Base-by-base conservation (phyloP, 2,888 invertebrate species). In the Chalcosyrphus nemorum region DNA sequence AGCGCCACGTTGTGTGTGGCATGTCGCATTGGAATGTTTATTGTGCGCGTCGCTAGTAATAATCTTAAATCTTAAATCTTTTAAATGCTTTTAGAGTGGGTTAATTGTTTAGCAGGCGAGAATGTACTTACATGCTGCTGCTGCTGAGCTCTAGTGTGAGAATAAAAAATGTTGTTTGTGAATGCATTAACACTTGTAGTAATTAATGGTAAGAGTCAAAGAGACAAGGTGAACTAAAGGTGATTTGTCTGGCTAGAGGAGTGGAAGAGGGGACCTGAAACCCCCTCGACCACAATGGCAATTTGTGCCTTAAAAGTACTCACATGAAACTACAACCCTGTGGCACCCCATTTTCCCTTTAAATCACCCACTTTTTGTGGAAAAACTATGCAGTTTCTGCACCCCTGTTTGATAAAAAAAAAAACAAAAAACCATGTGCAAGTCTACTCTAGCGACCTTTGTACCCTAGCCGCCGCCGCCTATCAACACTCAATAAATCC, bases 1-100 rank as follows among this genome's bases (percentile, higher is more conserved):
- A 78, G 71, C 78, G 78, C 71, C 71, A 70, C 52, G 35, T 47
- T 78, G 56, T 78, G 77, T 71, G 77, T 71, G 77, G 54, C 27
- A 27, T 61, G 45, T 59, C 41, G 50, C 32, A 24, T 59, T 19
- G 56, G 72, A 41, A 57, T 71, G 63, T 71, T 78, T 71, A 56
- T 77, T 77, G 41, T 50, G 24, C 45, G 38, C 35, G 45, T 1
- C 32, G 29, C 47, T 71, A 56, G 78, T 78, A 78, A 71, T 71
- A 78, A 65, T 63, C 56, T 78, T 65, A 41, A 57, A 65, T 65
- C 50, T 45, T 50, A 71, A 56, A 71, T 71, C 56, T 63, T n/a
- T 78, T 78, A 78, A 70, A 70, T 41, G 56, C 56, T 78, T 71
- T 63, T 41, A 71, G 77, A 65, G 77, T 71, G 63, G 77, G 47